Base-by-base conservation (phyloP, 2,888 invertebrate species). In the Zaprionus bogoriensis region DNA sequence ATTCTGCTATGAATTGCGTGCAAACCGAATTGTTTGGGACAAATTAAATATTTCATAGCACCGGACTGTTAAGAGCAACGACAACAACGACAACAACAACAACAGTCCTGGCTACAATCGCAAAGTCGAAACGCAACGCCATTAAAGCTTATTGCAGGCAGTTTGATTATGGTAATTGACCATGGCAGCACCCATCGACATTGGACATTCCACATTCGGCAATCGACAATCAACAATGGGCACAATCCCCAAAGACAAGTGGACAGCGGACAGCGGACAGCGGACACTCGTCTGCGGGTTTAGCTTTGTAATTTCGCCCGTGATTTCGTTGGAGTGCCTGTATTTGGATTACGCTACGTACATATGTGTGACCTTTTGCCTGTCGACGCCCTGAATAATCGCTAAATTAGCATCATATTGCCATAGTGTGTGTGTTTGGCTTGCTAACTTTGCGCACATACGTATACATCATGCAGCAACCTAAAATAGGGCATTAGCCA, bases 1-100 rank as follows among this genome's bases (percentile, higher is more conserved):
- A 41, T 22, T 17, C 39, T 47, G 55, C 51, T 67, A 50, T 55
- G 61, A 9, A 51, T 58, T 30, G 45, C 66, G 12, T 12, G 63
- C 46, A 64, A 51, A 74, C 62, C 63, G 63, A 59, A 74, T 67
- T 72, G 60, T 38, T 54, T 60, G 47, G 73, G 62, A 67, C 66
- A 69, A 70, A 70, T 76, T 73, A 66, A 82, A 85, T 82, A 79
- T 67, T 76, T 78, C 52, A 66, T 63, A 45, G 52, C 20, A 41
- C 20, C 22, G 41, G 54, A 36, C 58, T 46, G 77, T 62, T 64
- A 59, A 74, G 46, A 48, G 54, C 58, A 28, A 47, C 60, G 53
- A 30, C 42, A 45, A 39, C 30, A 44, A 20, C 25, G 45, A 30
- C 50, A 46, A 36, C 50, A 41, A 12, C 48, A 55, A 55, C 42